phyloP scores from a whole-genome alignment of 2,113 vertebrate genomes.

The Paracanthobrama guichenoti region DNA sequence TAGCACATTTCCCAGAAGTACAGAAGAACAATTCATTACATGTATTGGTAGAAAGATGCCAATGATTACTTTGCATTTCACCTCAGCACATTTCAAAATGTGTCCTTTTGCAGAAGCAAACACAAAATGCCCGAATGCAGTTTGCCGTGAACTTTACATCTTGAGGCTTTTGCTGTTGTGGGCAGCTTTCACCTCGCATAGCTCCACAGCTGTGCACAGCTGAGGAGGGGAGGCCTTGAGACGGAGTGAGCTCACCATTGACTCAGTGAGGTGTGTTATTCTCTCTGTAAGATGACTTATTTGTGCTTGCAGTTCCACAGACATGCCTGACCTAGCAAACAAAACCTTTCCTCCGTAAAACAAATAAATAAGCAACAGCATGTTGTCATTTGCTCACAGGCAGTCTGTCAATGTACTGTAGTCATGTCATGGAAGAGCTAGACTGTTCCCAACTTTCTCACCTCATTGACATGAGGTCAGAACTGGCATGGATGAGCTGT shows the following conservation, averaged over 20 bases:
- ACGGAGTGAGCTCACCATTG: slow-evolving; percentile 3
- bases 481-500: neutral
- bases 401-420: neutral
- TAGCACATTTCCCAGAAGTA: too few relatives aligned
- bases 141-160: neutral
- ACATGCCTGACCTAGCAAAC: slow-evolving; percentile 6
- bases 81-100: neutral
- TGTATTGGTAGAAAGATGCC: neutral
- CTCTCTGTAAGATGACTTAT: neutral
- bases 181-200: slow-evolving; percentile 18
- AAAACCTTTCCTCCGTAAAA: neutral
- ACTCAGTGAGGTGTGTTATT: slow-evolving; percentile 15
- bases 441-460: neutral
- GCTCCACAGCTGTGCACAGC: neutral
- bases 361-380: slow-evolving; percentile 3
- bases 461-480: slow-evolving; percentile 2
- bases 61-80: neutral
- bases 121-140: neutral
- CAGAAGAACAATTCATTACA: neutral
- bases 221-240: slow-evolving; percentile 4
- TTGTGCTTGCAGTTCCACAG: slow-evolving; percentile 2
- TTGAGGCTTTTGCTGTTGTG: neutral
- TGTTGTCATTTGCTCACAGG: slow-evolving; percentile 17
- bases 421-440: slow-evolving; percentile 6
- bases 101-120: neutral